These are phyloP conservation scores for Spisula subtruncata DNA, from an alignment of 2,888 invertebrate species.

Conservation along the genomic window DNA sequence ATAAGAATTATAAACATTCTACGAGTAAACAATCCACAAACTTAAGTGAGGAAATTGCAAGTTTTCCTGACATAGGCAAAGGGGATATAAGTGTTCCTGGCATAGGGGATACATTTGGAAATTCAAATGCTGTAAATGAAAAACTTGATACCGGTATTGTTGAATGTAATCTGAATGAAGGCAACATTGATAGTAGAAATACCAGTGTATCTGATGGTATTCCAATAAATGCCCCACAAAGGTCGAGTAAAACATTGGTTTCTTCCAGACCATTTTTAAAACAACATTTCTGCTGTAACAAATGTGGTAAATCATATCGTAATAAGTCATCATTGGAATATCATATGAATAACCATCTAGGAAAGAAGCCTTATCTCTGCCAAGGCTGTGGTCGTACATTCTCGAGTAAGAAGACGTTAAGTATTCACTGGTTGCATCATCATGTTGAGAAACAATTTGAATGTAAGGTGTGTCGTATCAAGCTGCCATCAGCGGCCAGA, in stretches of 20 bases:
- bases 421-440: constrained; percentile 4
- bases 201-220: neutral
- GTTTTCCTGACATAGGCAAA: too few species aligned
- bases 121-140: too few species aligned
- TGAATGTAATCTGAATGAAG: too few species aligned
- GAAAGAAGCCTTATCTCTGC: constrained; percentile 38
- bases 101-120: too few species aligned
- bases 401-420: neutral
- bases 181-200: neutral
- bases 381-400: constrained; percentile 34
- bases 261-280: neutral
- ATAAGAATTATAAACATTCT: neutral
- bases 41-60: neutral
- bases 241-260: neutral
- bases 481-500: constrained; percentile 18
- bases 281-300: neutral
- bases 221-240: neutral
- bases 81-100: too few species aligned
- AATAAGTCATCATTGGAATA: neutral
- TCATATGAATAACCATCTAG: constrained; percentile 45
- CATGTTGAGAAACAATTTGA: constrained; percentile 27
- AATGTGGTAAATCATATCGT: constrained; percentile 19
- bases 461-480: constrained; percentile 1
- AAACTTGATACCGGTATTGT: too few species aligned
- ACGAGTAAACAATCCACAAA: neutral